phyloP scores from a whole-genome alignment of 2,888 invertebrate genomes.

The Thysanoteuthis rhombus region DNA sequence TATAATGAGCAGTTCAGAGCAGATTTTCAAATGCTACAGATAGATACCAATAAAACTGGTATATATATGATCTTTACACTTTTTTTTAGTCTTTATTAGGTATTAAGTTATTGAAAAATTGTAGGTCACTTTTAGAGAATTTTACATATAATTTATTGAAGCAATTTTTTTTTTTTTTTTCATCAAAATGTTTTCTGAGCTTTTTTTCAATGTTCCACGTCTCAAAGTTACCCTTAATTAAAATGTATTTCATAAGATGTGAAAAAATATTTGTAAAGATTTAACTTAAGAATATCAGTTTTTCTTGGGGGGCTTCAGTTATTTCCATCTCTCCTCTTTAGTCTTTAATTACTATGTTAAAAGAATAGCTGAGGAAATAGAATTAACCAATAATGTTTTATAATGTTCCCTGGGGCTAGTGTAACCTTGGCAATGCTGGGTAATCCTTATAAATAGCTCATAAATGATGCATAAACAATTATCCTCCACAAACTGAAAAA shows the following conservation, averaged over 20 bases:
- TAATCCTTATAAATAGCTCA: background rate
- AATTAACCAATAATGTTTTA: background rate
- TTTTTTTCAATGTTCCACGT: too few species aligned
- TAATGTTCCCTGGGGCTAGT: background rate
- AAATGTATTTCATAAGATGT: background rate
- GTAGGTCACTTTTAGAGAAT: too few species aligned
- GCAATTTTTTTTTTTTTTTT: too few species aligned
- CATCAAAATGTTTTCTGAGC: too few species aligned
- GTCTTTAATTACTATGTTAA: background rate
- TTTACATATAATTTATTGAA: too few species aligned
- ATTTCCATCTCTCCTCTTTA: background rate
- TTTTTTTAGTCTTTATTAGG: too few species aligned
- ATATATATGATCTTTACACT: too few species aligned
- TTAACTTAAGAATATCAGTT: background rate
- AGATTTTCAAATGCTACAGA: too few species aligned
- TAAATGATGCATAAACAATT: background rate
- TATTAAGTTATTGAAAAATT: too few species aligned
- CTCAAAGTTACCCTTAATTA: too few species aligned
- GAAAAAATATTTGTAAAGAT: background rate
- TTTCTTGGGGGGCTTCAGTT: background rate
- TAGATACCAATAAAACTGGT: too few species aligned
- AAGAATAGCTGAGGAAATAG: background rate
- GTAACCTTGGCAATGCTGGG: background rate
- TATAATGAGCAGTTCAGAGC: too few species aligned
- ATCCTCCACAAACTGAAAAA: background rate